Conservation (phyloP, 2,113 vertebrate genomes). For the Carassius carassius region DNA sequence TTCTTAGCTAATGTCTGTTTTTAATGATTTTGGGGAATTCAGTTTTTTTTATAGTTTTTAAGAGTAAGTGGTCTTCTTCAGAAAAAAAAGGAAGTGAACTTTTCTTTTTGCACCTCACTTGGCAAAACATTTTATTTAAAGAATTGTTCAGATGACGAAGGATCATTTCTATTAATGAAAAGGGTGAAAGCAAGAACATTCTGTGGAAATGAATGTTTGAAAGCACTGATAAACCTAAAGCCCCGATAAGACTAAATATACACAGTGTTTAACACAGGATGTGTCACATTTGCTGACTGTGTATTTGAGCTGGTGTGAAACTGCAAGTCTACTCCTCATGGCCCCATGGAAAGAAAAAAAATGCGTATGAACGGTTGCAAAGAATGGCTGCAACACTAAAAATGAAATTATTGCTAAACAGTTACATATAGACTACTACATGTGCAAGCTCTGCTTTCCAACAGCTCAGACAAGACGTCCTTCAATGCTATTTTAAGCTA, state of each 20-base stretch:
- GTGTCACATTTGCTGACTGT: not conserved
- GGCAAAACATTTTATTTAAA: not conserved
- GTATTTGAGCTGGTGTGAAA: not conserved
- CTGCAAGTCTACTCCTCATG: not conserved
- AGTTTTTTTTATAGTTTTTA: too few species aligned
- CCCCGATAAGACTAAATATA: too few species aligned
- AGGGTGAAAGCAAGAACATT: not conserved
- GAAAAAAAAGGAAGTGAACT: not conserved
- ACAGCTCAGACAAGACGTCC: not conserved
- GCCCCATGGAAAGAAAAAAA: too few species aligned
- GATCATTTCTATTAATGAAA: not conserved
- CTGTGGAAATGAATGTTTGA: not conserved
- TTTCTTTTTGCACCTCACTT: not conserved
- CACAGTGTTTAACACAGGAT: conserved; percentile 9
- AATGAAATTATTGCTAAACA: not conserved
- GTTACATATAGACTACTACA: too few species aligned
- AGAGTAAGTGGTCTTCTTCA: too few species aligned
- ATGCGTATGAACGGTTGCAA: not conserved
- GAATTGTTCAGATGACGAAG: not conserved
- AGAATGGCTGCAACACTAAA: not conserved
- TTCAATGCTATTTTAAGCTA: not conserved
- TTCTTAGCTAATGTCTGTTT: too few species aligned
- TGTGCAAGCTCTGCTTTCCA: not conserved
- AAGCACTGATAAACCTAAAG: not conserved
- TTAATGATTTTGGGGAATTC: too few species aligned